Conservation (phyloP, 2,888 invertebrate genomes). For the Agrochola circellaris region DNA sequence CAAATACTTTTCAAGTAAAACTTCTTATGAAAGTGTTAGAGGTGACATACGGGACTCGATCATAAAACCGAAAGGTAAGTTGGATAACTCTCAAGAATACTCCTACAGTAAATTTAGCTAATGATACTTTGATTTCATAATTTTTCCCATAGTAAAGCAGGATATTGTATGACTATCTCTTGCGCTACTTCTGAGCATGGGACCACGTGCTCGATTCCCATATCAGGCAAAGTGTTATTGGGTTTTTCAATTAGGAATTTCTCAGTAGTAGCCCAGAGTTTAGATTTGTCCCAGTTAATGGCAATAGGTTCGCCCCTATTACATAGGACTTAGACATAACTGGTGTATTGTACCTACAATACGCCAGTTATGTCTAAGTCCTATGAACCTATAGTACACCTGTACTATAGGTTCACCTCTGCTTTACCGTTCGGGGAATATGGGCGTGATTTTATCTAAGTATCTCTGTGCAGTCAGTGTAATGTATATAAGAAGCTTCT, state of each 20-base stretch:
- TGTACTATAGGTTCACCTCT: neutral
- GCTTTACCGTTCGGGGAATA: neutral
- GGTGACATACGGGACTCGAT: conserved; percentile 81
- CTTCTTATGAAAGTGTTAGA: conserved; percentile 79
- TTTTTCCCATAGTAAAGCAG: neutral
- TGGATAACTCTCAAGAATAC: neutral
- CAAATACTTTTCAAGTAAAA: conserved; percentile 80
- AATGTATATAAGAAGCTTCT: neutral
- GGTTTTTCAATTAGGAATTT: neutral
- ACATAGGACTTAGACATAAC: too few relatives aligned
- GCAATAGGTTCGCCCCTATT: neutral
- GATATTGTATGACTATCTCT: neutral
- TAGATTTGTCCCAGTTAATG: neutral
- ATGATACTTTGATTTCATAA: neutral
- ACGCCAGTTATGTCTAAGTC: too few relatives aligned
- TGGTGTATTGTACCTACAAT: too few relatives aligned
- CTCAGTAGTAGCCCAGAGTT: neutral
- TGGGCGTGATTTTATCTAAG: neutral
- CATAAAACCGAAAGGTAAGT: conserved; percentile 38
- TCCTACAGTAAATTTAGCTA: neutral
- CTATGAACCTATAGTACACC: too few relatives aligned
- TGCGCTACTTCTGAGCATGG: neutral
- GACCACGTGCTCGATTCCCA: neutral
- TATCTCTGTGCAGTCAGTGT: neutral
- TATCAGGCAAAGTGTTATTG: neutral